A percentile compares a stretch with the other conserved stretches of the same genome.
These are phyloP conservation scores for Lucilia sericata DNA, from an alignment of 1,140 invertebrate species.

Conservation along the genomic window DNA sequence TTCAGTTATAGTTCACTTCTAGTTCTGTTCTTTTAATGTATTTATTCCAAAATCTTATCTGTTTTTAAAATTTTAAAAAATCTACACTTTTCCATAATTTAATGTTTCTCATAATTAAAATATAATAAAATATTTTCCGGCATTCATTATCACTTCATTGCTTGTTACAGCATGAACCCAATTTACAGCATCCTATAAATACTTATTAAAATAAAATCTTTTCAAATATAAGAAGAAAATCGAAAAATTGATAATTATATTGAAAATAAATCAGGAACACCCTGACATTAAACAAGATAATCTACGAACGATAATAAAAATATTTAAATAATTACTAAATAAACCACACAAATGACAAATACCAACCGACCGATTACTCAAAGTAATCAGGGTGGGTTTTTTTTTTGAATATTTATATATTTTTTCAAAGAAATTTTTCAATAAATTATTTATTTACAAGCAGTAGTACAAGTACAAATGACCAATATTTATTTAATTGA, in stretches of 20 bases:
- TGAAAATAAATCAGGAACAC: neutral
- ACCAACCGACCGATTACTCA: too few relatives aligned
- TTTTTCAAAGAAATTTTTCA: neutral
- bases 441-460: neutral
- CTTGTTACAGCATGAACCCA: neutral
- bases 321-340: constrained; percentile 4
- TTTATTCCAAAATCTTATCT: too few relatives aligned
- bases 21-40: too few relatives aligned
- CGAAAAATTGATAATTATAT: neutral
- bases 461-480: neutral
- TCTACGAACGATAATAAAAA: neutral
- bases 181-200: neutral
- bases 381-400: neutral
- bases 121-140: too few relatives aligned
- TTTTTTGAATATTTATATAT: neutral
- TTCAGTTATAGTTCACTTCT: too few relatives aligned
- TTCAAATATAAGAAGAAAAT: neutral
- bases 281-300: neutral
- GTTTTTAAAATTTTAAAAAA: too few relatives aligned
- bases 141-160: neutral
- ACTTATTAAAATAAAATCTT: too few relatives aligned
- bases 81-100: too few relatives aligned
- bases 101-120: too few relatives aligned
- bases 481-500: neutral
- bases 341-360: neutral